phyloP scores from a whole-genome alignment of 53 echinoderm and acorn worm genomes.

The Zoroaster sp. region DNA sequence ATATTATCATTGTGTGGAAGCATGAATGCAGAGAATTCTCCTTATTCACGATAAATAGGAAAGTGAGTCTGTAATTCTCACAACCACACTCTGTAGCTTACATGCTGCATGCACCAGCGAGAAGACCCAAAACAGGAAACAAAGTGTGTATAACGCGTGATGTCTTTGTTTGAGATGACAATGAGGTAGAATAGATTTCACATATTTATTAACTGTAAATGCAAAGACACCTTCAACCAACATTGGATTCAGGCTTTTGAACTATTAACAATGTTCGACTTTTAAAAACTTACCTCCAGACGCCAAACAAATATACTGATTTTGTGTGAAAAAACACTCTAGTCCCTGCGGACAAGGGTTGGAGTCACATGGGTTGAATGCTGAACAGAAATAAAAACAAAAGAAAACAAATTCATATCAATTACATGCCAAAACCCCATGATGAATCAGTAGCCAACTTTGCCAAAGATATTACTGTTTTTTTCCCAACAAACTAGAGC shows the following conservation, averaged over 20 bases:
- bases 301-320: background rate
- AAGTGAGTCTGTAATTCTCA: background rate
- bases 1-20: background rate
- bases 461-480: background rate
- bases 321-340: background rate
- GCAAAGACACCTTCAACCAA: background rate
- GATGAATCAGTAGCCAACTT: background rate
- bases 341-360: background rate
- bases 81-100: no score
- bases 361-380: background rate
- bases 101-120: no score
- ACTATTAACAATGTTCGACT: no score
- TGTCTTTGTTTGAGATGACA: background rate
- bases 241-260: no score
- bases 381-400: background rate
- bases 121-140: background rate
- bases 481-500: no score
- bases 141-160: background rate
- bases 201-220: no score
- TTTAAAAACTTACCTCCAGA: no score
- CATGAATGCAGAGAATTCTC: background rate
- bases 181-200: background rate
- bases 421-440: background rate
- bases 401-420: background rate
- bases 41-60: background rate